Evolutionary conservation across 2,113 vertebrate genomes (phyloP), one percentile per base, ranked within the genome.

Genomic region (Syngnathus floridae): DNA sequence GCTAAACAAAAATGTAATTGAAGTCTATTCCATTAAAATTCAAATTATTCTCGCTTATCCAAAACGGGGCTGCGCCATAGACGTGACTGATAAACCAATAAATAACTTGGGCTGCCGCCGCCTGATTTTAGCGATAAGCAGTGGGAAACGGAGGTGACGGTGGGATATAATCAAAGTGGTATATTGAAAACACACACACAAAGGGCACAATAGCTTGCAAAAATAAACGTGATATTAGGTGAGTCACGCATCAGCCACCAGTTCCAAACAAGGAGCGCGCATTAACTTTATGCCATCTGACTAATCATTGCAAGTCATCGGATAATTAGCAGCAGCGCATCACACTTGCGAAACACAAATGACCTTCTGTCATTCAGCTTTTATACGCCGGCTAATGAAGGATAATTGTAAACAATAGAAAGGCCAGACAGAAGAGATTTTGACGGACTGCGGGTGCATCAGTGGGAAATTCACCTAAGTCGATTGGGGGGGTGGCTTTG

Each of bases 351-450:
- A 69, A 71, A 11, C 62, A 62, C 66, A 56, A 57, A 70, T 54
- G 5, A 70, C 54, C 60, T 52, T n/a, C 45, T 59, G 58, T 55
- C 66, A 66, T 58, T 21, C 35, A 67, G 36, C 66, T 1, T 66
- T 67, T 21, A 68, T 59, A 59, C 48, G 48, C 37, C 56, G 43
- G 51, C 62, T 72, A 73, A 75, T 68, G 19, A 41, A 38, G 57
- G 45, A 68, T 65, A 64, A 71, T 66, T 69, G 62, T 7, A 57
- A 75, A 73, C 37, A 41, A 22, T 56, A 11, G 26, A 6, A 17
- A 56, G 14, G 13, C 54, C 26, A 56, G 54, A 56, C 14, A 14
- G 26, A 56, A 35, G 26, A 56, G 13, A 70, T 65, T 49, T 69
- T 66, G 48, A 66, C 14, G 41, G 21, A 48, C 11, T 59, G 45